Evolutionary conservation across 1,140 invertebrate species (phyloP), one percentile per base, ranked within the genome.

Genomic region (Drosophila dunni): DNA sequence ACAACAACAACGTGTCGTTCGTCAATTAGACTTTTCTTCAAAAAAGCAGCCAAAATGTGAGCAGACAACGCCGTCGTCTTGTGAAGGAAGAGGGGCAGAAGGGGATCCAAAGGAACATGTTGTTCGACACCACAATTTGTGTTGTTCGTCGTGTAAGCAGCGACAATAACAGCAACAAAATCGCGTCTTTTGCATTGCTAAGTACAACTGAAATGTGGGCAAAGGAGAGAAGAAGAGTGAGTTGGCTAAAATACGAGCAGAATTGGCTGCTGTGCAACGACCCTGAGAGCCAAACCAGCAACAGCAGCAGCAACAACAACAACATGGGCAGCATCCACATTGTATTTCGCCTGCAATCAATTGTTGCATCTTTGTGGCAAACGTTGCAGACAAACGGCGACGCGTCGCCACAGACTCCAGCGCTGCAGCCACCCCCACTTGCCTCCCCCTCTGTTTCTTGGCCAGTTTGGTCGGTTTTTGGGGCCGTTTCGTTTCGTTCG

Each of bases 101-200:
- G 40, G 40, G 40, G 51, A 51, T 42, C 61, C 48, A 63, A 63
- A 70, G 38, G 57, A 90, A 90, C 86, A 90, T 79, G 86, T 77
- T 90, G 86, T 90, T 90, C 79, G 79, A 90, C 86, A 90, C 86
- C 81, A 85, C 73, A 90, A 90, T 85, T 90, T 90, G 85, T 90
- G 85, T 90, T 85, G 81, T 90, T 81, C 75, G 78, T 78, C 81
- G 74, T 85, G 81, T 84, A 80, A 77, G 68, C 65, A 63, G 67
- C 51, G 46, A 63, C 57, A 63, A 56, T 57, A 70, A 65, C 72
- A 70, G n/a, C 65, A 38, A 68, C 60, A 56, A 67, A 67, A 61
- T 63, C 74, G 73, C 70, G 77, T 85, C 81, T 78, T 85, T 85
- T 85, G 81, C 81, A 81, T 85, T 85, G 81, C 81, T 85, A 85